Evolutionary conservation across 2,113 vertebrate genomes (phyloP), one percentile per base, ranked within the genome.

Genomic region (Dendrocopos noguchii): DNA sequence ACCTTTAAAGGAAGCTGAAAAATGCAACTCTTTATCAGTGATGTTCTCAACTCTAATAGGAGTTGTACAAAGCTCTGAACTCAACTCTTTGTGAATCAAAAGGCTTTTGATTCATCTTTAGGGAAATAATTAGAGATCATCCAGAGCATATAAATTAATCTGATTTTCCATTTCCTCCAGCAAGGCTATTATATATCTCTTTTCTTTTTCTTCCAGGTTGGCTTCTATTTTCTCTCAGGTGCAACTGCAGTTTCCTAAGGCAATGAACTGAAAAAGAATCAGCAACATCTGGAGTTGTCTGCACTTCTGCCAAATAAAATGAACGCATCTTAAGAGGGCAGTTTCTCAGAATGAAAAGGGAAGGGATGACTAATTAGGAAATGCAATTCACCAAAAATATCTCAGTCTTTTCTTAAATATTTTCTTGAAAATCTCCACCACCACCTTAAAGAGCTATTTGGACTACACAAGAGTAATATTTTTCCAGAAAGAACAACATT

Each of bases 221-320:
- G 87, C 85, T 88, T 91, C 83, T 83, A 80, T 91, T 88, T 94
- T 95, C 74, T 96, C 80, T 94, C 95, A 95, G 95, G 95, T 97
- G 85, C 78, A 95, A 94, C 77, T 80, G 74, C 61, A 90, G 46
- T 93, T 93, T 96, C 93, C 93, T 84, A 91, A 95, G 93, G 96
- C 93, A 93, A 87, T 55, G 65, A 95, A 93, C 64, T 78, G 80
- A 88, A 94, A 92, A 89, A 90, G 73, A 87, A 85, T 56, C 34
- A 61, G 44, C 68, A 95, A 80, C 91, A 97, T 95, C 93, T 96
- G 96, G 85, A 95, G 60, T 71, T 87, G 94, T 60, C 85, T 64
- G 53, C 7, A 29, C 27, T 89, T 87, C 80, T 95, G 95, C 93
- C 95, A 95, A 82, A 86, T 88, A 88, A 84, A 95, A 93, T 1